These are phyloP conservation scores for Ptilonorhynchus violaceus DNA, from an alignment of 2,113 vertebrate species.

Conservation along the genomic window DNA sequence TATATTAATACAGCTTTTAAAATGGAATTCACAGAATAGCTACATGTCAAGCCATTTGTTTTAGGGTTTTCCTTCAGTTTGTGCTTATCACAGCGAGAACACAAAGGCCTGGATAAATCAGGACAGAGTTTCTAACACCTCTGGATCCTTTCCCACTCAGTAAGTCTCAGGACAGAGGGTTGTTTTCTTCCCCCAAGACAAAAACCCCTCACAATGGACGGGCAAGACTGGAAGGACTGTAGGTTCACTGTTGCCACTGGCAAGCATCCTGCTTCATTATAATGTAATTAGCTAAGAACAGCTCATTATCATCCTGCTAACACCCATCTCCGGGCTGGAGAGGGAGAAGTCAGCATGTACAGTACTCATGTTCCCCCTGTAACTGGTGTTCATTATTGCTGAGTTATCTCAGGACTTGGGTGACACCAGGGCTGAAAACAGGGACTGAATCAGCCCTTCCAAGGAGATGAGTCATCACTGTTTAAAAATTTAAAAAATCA, in stretches of 20 bases:
- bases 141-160: background rate
- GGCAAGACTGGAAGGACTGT: background rate
- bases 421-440: background rate
- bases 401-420: background rate
- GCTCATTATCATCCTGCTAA: background rate
- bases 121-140: background rate
- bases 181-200: background rate
- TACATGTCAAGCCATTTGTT: background rate
- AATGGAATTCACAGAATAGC: background rate
- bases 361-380: background rate
- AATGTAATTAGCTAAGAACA: background rate
- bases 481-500: background rate
- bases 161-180: background rate
- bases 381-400: background rate
- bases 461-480: background rate
- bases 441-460: background rate
- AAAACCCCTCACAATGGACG: background rate
- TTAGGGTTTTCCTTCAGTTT: background rate
- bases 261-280: background rate
- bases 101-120: constrained; percentile 8
- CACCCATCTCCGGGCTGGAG: background rate
- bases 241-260: background rate
- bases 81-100: background rate
- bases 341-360: background rate
- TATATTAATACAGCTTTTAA: background rate